Percentiles rank a stretch among this genome's conserved stretches.
Evolutionary conservation across 23 tunicate species (phyloP).

Genomic region (Clavelina lepadiformis): DNA sequence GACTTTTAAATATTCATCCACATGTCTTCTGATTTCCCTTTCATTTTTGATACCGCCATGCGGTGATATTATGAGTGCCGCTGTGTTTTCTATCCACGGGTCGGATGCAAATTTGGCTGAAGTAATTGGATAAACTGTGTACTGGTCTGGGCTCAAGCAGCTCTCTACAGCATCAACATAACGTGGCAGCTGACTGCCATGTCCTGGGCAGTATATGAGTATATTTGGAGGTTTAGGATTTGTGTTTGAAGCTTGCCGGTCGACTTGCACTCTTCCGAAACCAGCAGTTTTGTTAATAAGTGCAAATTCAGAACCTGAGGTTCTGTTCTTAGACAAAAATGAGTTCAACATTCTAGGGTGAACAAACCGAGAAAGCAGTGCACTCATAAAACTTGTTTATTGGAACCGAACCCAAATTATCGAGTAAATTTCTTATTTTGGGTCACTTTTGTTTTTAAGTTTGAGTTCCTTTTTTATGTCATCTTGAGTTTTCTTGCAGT

Average conservation of each 20-base stretch:
- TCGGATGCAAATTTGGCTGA: constrained; percentile 11
- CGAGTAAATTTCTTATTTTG: background rate
- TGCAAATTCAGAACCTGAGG: constrained; percentile 5
- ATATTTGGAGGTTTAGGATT: constrained; percentile 67
- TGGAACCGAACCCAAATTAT: no score
- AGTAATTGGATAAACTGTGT: constrained; percentile 33
- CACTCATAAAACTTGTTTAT: no score
- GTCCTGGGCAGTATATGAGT: constrained; percentile 26
- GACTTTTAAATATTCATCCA: constrained; percentile 19
- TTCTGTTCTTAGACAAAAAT: constrained; percentile 16
- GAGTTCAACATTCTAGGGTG: constrained; percentile 35
- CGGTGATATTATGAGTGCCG: constrained; percentile 11
- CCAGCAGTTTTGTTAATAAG: constrained; percentile 4
- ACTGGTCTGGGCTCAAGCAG: constrained; percentile 21
- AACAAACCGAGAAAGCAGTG: no score
- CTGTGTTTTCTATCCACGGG: constrained; percentile 64
- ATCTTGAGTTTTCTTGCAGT: constrained; percentile 30
- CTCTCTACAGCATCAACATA: constrained; percentile 15
- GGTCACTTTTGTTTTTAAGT: background rate
- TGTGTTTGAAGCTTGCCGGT: background rate
- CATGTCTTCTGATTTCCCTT: background rate
- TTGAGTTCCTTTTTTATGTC: constrained; percentile 8
- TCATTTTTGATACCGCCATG: background rate
- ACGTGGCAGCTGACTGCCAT: background rate
- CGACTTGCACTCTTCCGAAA: background rate